Conservation (phyloP, 2,113 vertebrate species). For the Amphilophus citrinellus region DNA sequence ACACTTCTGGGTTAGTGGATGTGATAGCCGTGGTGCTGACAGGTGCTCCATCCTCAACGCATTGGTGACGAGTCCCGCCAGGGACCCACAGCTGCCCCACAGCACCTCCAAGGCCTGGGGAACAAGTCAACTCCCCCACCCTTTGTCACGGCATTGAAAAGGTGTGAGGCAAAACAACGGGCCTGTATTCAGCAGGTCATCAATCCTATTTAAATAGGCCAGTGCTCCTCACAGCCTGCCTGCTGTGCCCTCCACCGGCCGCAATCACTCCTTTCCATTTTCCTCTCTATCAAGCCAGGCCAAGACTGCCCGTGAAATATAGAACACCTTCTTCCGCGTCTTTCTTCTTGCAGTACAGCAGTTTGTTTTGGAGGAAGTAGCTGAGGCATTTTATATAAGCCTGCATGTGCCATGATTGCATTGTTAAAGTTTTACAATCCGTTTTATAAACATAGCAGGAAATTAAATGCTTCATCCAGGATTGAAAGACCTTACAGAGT, state of each 20-base stretch:
- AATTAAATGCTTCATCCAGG: slow-evolving; percentile 1
- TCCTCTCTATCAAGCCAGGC: slow-evolving; percentile 26
- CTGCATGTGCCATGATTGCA: not conserved
- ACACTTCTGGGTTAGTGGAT: slow-evolving; percentile 79
- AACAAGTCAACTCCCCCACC: slow-evolving; percentile 7
- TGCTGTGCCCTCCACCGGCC: slow-evolving; percentile 63
- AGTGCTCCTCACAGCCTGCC: slow-evolving; percentile 52
- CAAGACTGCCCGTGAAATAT: slow-evolving; percentile 31
- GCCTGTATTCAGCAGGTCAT: slow-evolving; percentile 73
- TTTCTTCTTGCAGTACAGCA: not conserved
- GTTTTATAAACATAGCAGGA: slow-evolving; percentile 40
- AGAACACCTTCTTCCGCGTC: slow-evolving; percentile 14
- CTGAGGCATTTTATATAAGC: slow-evolving; percentile 13
- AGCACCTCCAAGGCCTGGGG: slow-evolving; percentile 33
- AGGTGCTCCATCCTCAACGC: slow-evolving; percentile 68
- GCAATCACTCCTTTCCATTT: slow-evolving; percentile 62
- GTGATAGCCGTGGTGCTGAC: slow-evolving; percentile 61
- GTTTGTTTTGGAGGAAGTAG: slow-evolving; percentile 26
- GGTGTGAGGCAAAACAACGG: slow-evolving; percentile 8
- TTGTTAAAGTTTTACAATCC: not conserved
- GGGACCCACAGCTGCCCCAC: slow-evolving; percentile 15
- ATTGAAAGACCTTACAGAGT: not conserved
- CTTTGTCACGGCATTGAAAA: not conserved
- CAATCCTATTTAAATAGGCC: slow-evolving; percentile 82
- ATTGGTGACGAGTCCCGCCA: not conserved